Base-by-base conservation (phyloP, 2,113 vertebrate genomes). In the Cebus imitator region DNA sequence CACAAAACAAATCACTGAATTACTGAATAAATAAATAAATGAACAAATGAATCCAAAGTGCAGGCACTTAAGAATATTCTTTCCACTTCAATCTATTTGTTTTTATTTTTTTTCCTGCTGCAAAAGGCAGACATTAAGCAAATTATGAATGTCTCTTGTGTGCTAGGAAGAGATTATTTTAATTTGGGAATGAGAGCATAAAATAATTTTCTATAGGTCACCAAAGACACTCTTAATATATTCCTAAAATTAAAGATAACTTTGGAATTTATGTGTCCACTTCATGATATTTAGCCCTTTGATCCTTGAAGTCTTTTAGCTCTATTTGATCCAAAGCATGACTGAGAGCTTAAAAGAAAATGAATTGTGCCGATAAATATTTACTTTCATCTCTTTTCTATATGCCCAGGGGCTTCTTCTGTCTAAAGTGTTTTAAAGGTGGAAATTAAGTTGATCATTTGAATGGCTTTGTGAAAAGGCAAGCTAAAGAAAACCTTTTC, bases 161-260 rank as follows among this genome's bases (percentile, higher is more conserved):
- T 80, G 81, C 57, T 50, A n/a, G 70, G 35, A 93, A 90, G 89
- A 96, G 83, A 94, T 97, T 90, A 82, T 95, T 97, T 92, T 87
- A 89, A 90, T 96, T 96, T 68, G 90, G 88, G 66, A 94, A 52
- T 50, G 81, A 89, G 30, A 92, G 45, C 72, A 90, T 94, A 80
- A 96, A 90, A 78, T 96, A 58, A 92, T 95, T 96, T 96, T 81
- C 87, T 88, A 82, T 70, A 94, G 95, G 95, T 96, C 95, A 93
- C 92, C 32, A 37, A 96, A 92, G 96, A 95, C 64, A 64, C 45
- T 84, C 76, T 40, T 84, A 97, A 96, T 87, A 82, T 88, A 93
- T 82, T 92, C 75, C 45, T 27, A 45, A 94, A 96, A 85, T 85
- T 95, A 97, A 90, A 97, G 81, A 78, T 2, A 82, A 80, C 70